Percentiles rank a stretch among this genome's conserved stretches.
Evolutionary conservation across 2,888 invertebrate species (phyloP).

Genomic region (Mantis religiosa): DNA sequence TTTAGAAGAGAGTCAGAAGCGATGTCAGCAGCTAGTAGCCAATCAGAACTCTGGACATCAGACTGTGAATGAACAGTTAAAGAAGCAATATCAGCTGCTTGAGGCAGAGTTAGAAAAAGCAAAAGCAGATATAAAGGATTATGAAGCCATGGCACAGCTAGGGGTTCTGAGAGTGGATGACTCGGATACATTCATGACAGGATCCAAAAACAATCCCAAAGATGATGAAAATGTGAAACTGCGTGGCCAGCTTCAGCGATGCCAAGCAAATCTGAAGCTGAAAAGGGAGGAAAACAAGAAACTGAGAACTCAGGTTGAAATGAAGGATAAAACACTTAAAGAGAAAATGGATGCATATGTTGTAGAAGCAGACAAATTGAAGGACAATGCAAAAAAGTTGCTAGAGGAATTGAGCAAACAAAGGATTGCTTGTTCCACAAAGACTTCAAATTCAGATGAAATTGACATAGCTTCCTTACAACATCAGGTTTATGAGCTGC

Average conservation of each 20-base stretch:
- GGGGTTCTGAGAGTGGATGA: background rate
- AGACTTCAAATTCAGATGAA: background rate
- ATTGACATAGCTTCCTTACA: background rate
- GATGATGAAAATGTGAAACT: background rate
- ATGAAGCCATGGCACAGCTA: background rate
- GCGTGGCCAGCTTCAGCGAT: background rate
- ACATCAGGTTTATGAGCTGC: background rate
- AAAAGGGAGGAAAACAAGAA: background rate
- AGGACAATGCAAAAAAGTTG: background rate
- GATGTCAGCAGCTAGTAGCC: slow-evolving; percentile 46
- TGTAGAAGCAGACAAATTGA: too few species aligned
- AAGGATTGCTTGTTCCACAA: background rate
- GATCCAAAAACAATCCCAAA: background rate
- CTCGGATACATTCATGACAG: background rate
- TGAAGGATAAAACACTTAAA: background rate
- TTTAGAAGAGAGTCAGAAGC: slow-evolving; percentile 56
- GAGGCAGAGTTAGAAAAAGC: background rate
- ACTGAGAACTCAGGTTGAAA: background rate
- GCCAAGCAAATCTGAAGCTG: background rate
- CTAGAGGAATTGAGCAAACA: background rate
- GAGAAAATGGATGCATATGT: background rate
- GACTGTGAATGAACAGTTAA: background rate
- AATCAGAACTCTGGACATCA: background rate
- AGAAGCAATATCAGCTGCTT: background rate
- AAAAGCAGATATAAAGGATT: background rate